Evolutionary conservation across 2,888 invertebrate genomes (phyloP).

Genomic region (Drosophila seclusa): DNA sequence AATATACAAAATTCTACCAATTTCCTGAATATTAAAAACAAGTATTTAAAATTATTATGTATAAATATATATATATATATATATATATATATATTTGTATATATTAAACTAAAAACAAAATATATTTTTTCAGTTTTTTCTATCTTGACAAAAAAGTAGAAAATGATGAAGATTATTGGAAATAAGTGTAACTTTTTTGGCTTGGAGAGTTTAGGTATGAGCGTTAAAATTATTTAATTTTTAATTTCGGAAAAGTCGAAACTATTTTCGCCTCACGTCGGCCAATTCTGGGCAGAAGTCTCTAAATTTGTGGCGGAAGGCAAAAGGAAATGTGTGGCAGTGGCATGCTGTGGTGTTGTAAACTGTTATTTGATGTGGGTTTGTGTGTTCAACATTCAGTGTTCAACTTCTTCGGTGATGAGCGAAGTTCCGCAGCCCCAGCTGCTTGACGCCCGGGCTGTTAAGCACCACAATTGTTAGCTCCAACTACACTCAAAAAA

Average conservation of each 20-base stretch:
- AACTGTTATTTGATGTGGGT: slow-evolving; percentile 77
- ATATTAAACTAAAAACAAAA: too few species aligned
- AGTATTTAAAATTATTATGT: neutral
- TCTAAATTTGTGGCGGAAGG: slow-evolving; percentile 27
- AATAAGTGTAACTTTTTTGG: neutral
- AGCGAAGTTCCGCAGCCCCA: slow-evolving; percentile 41
- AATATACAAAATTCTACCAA: neutral
- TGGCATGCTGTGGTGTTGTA: slow-evolving; percentile 61
- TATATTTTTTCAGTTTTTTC: too few species aligned
- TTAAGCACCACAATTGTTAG: slow-evolving; percentile 18
- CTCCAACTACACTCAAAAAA: neutral
- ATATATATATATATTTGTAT: too few species aligned
- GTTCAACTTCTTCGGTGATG: slow-evolving; percentile 18
- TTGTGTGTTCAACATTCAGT: slow-evolving; percentile 41
- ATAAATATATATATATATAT: too few species aligned
- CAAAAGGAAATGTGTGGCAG: slow-evolving; percentile 57
- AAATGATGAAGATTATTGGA: neutral
- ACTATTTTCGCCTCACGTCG: slow-evolving; percentile 1
- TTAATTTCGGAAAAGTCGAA: neutral
- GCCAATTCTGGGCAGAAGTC: slow-evolving; percentile 33
- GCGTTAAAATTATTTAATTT: neutral
- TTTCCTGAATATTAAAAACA: neutral
- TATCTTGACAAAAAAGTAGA: too few species aligned
- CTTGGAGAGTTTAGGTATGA: neutral
- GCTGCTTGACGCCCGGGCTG: slow-evolving; percentile 35